Percentiles rank a stretch among this genome's conserved stretches.
Conservation (phyloP, 2,797 vertebrate species). For the Pitangus sulphuratus region DNA sequence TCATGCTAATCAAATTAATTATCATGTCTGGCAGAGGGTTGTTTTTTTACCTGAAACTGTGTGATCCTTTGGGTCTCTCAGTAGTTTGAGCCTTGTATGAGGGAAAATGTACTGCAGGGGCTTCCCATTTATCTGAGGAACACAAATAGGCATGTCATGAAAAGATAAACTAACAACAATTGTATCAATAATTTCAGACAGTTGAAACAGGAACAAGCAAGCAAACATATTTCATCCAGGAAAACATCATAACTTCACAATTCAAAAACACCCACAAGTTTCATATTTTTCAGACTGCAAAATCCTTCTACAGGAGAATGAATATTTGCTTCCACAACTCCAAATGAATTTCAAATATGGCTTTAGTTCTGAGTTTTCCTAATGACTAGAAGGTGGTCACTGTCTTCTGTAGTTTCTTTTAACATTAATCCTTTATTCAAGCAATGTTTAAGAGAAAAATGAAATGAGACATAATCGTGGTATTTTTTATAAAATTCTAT, state of each 20-base stretch:
- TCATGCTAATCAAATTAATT: background rate
- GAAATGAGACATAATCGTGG: background rate
- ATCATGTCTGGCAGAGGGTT: background rate
- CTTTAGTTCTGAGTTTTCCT: background rate
- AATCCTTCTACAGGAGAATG: background rate
- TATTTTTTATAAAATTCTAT: background rate
- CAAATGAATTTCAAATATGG: background rate
- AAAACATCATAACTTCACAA: background rate
- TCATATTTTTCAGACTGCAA: background rate
- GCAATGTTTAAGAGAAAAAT: background rate
- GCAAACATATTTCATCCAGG: background rate
- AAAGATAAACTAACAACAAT: background rate
- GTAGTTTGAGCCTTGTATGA: constrained; percentile 89
- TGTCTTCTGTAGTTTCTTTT: background rate
- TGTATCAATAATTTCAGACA: background rate
- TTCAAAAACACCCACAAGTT: background rate
- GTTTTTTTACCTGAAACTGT: constrained; percentile 91
- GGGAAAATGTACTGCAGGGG: constrained; percentile 91
- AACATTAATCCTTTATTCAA: background rate
- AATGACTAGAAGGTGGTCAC: background rate
- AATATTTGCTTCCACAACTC: background rate
- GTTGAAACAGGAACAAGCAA: background rate
- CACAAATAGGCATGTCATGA: constrained; percentile 55
- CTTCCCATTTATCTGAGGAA: constrained; percentile 87
- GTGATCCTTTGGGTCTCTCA: constrained; percentile 91